Evolutionary conservation across 2,888 invertebrate genomes (phyloP).

Genomic region (Drosophila aldrichi): DNA sequence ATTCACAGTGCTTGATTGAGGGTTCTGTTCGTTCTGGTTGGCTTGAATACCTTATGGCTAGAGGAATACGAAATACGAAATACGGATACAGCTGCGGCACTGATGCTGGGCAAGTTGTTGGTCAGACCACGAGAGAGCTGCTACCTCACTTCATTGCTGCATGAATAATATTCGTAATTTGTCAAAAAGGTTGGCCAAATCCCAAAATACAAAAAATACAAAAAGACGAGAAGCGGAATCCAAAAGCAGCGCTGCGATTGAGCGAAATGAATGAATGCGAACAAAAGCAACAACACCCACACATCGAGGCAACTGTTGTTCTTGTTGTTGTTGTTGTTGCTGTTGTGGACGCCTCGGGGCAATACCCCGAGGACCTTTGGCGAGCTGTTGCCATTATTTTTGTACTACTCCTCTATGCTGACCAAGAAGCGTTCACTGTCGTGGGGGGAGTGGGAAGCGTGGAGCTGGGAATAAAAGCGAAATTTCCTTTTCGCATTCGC

Average conservation of each 20-base stretch:
- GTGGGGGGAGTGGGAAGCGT: not conserved
- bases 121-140: conserved; percentile 64
- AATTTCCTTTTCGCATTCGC: conserved; percentile 81
- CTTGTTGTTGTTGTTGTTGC: conserved; percentile 19
- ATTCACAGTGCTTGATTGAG: conserved; percentile 36
- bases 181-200: conserved; percentile 81
- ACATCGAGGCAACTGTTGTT: conserved; percentile 15
- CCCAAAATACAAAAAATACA: conserved; percentile 61
- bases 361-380: conserved; percentile 79
- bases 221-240: conserved; percentile 55
- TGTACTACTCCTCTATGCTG: conserved; percentile 59
- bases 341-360: conserved; percentile 49
- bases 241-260: conserved; percentile 76
- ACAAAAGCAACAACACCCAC: conserved; percentile 43
- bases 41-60: conserved; percentile 12
- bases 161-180: conserved; percentile 83
- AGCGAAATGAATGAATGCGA: conserved; percentile 60
- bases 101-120: conserved; percentile 41
- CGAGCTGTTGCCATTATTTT: conserved; percentile 80
- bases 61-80: conserved; percentile 28
- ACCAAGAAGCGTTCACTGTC: conserved; percentile 30
- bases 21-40: conserved; percentile 19
- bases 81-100: conserved; percentile 34
- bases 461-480: conserved; percentile 66
- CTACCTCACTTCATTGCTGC: conserved; percentile 81